phyloP scores from a whole-genome alignment of 1,140 invertebrate genomes.

The Drosophila murphyi region DNA sequence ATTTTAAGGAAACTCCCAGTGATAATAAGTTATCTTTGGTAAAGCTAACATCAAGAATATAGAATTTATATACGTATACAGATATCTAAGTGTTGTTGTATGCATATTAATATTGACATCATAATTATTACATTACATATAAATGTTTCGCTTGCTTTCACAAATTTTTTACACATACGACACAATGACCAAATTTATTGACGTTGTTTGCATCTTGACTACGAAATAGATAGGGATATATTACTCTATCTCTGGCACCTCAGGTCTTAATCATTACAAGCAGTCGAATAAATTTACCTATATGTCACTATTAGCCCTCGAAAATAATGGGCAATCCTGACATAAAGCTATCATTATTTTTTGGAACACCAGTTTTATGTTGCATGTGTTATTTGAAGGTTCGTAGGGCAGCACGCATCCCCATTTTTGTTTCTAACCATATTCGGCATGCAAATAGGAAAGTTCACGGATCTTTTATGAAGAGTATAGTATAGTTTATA shows the following conservation, averaged over 20 bases:
- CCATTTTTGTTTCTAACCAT: background rate
- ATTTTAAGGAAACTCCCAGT: conserved; percentile 93
- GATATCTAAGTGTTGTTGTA: conserved; percentile 15
- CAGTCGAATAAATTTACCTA: background rate
- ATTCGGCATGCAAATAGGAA: background rate
- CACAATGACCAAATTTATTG: background rate
- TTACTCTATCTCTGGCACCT: background rate
- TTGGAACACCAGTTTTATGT: background rate
- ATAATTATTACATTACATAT: background rate
- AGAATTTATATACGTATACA: conserved; percentile 36
- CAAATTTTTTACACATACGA: background rate
- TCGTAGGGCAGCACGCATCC: background rate
- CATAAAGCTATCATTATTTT: background rate
- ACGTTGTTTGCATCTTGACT: background rate
- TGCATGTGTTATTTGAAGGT: background rate
- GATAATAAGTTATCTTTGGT: conserved; percentile 95
- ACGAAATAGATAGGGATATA: background rate
- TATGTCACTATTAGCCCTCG: background rate
- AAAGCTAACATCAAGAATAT: conserved; percentile 84
- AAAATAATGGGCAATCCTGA: background rate
- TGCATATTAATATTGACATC: background rate
- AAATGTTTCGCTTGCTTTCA: conserved; percentile 6
- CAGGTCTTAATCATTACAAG: no score
- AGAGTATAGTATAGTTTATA: background rate
- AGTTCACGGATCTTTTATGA: background rate